Base-by-base conservation (phyloP, 2,113 vertebrate genomes). In the Nestor notabilis region DNA sequence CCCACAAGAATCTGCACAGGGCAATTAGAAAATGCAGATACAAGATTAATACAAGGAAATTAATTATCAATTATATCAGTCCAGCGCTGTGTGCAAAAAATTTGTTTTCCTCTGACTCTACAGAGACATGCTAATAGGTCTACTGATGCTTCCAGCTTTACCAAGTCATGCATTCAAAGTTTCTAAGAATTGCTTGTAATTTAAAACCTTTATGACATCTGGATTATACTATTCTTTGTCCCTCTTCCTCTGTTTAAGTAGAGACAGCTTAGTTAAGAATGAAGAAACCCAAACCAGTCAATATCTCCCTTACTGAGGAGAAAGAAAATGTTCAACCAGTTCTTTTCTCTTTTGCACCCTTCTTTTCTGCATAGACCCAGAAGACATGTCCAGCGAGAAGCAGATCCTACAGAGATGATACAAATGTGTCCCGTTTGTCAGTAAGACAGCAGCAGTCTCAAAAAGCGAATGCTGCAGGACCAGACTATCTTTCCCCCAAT, bases 31-130 rank as follows among this genome's bases (percentile, higher is more conserved):
- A 95, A 93, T 63, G 47, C 90, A 92, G 70, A 94, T 61, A 96
- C 35, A 81, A 82, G 71, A 93, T 87, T 95, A 96, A 97, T 91
- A 90, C 65, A 90, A 89, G 80, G n/a, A 95, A 96, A 97, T 95
- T 86, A 94, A 90, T 94, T 96, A 95, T 72, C 72, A 95, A 74
- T 86, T 28, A 50, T 87, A 95, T 68, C n/a, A 91, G 46, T 58
- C 35, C 63, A 92, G 60, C 6, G 33, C 4, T 11, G 44, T 25
- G 8, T 23, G 78, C 14, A 56, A 81, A 91, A 53, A 92, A 49
- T 23, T n/a, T 24, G 2, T 49, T 33, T 89, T 83, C 87, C 58
- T 95, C 31, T 71, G 55, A 44, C 24, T 64, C 31, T 29, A 50
- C 20, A 63, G 60, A 94, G 79, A 33, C 52, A 49, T 35, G 29